Percentiles rank a stretch among this genome's conserved stretches.
These are phyloP conservation scores for Zonitis immaculata DNA, from an alignment of 2,888 invertebrate genomes.

Conservation along the genomic window DNA sequence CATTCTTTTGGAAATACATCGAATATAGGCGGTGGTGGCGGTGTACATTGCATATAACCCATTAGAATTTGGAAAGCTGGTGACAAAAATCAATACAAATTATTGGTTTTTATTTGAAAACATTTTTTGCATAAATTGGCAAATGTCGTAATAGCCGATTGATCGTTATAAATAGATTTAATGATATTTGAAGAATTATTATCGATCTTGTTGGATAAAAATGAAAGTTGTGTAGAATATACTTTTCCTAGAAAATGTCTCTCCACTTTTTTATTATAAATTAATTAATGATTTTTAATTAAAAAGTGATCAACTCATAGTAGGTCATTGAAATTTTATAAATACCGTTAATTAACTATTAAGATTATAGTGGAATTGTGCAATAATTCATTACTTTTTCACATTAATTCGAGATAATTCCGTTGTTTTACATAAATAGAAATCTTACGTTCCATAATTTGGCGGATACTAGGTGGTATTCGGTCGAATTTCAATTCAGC, in stretches of 20 bases:
- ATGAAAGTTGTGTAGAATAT: too few species aligned
- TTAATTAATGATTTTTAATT: too few species aligned
- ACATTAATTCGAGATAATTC: background rate
- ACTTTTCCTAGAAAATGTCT: too few species aligned
- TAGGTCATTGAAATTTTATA: background rate
- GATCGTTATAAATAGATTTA: too few species aligned
- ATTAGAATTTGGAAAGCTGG: conserved; percentile 46
- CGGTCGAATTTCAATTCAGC: conserved; percentile 61
- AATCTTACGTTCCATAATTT: conserved; percentile 60
- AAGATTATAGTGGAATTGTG: background rate
- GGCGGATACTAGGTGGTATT: conserved; percentile 59
- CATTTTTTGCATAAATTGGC: too few species aligned
- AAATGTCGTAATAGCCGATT: too few species aligned
- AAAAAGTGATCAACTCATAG: too few species aligned
- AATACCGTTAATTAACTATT: background rate
- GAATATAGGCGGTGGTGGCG: conserved; percentile 61
- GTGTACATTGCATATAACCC: conserved; percentile 70
- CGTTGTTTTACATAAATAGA: background rate
- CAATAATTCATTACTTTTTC: background rate
- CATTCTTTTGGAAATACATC: conserved; percentile 69
- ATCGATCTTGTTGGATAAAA: too few species aligned
- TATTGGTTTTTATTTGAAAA: too few species aligned
- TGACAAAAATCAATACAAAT: background rate
- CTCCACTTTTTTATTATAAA: too few species aligned
- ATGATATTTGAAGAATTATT: background rate